Percentiles rank a stretch among this genome's conserved stretches.
Conservation (phyloP, 2,113 vertebrate species). For the Mobula birostris region DNA sequence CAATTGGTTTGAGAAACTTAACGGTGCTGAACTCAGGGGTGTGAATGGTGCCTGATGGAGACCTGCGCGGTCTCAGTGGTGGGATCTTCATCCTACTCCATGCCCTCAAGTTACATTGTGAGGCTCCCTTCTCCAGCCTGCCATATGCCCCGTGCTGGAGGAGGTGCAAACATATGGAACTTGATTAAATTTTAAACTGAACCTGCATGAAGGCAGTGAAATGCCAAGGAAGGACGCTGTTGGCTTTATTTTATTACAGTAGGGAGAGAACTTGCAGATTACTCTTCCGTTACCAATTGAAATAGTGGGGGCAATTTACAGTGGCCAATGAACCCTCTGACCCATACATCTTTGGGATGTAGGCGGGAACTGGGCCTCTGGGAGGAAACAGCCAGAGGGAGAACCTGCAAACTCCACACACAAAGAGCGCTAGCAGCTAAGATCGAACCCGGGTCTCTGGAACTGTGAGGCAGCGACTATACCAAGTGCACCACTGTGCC, state of each 20-base stretch:
- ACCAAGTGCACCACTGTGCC: too few species aligned
- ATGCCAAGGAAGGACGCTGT: not conserved
- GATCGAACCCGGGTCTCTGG: too few species aligned
- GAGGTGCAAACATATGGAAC: not conserved
- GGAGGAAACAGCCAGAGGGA: too few species aligned
- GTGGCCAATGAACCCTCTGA: too few species aligned
- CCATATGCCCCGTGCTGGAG: not conserved
- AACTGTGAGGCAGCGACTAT: too few species aligned
- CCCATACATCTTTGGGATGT: too few species aligned
- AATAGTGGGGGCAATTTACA: not conserved
- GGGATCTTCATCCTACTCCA: not conserved
- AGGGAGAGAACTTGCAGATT: not conserved
- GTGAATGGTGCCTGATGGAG: not conserved
- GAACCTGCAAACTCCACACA: too few species aligned
- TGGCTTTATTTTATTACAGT: not conserved
- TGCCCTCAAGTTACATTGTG: not conserved
- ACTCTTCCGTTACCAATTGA: not conserved
- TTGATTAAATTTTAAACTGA: not conserved
- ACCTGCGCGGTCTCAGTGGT: not conserved
- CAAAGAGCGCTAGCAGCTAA: too few species aligned
- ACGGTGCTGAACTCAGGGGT: not conserved
- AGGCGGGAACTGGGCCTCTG: too few species aligned
- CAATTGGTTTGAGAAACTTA: not conserved
- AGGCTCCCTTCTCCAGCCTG: not conserved
- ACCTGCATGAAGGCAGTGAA: not conserved